Base-by-base conservation (phyloP, 2,888 invertebrate genomes). In the Drosophila robusta region DNA sequence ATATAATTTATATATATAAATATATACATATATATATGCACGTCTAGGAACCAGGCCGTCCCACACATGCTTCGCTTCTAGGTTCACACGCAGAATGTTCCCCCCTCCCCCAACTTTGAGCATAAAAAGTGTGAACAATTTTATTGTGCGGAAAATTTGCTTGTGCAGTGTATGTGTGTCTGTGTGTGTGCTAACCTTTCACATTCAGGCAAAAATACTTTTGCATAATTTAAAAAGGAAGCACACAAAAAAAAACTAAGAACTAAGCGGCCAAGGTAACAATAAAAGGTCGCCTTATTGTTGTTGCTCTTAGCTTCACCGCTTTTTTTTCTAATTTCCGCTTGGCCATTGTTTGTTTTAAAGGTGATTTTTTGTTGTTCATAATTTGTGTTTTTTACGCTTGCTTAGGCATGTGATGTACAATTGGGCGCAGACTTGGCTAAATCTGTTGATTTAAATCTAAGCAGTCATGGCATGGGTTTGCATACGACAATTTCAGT, bases 81-180 rank as follows among this genome's bases (percentile, higher is more conserved):
- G 67, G 44, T 56, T 44, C 39, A 50, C 56, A 63, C 49, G 57
- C 52, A 50, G 54, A 70, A 46, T 51, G 14, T 52, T 16, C 8
- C n/a, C 38, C 6, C 2, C n/a, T 14, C 36, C 38, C 16, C 18
- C 52, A n/a, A 55, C 50, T 67, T 56, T 61, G 18, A 67, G 68
- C 63, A 78, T 67, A 61, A 75, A 76, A 71, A 80, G 85, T 82
- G 87, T 87, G 75, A 80, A 79, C 66, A 79, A 79, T 77, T 85
- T 80, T 77, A 85, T 87, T 87, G 83, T 72, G 86, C 70, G 87
- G 83, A 87, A 87, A 85, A 83, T 77, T 64, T 64, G 57, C 74
- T 67, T 51, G 69, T 68, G 76, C 49, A 64, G 41, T 62, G 63
- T 4, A 16, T 54, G 9, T 47, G 60, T 26, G 39, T 63, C 46